phyloP scores from a whole-genome alignment of 1,140 invertebrate genomes.

The Galendromus occidentalis region DNA sequence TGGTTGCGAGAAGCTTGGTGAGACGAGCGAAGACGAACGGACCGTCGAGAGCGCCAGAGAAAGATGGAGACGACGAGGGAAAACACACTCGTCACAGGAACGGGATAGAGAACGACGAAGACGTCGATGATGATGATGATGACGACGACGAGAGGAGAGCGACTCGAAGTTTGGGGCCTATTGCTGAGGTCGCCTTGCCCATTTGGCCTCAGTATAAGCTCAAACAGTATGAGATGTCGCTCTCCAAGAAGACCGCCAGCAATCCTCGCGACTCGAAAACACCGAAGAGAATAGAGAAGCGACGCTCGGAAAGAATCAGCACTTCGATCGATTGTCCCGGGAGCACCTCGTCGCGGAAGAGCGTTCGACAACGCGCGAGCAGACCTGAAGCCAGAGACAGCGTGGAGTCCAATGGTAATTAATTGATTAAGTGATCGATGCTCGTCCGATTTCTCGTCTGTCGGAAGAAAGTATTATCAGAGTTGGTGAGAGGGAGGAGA shows the following conservation, averaged over 20 bases:
- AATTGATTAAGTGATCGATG: not conserved
- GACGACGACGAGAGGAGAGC: not conserved
- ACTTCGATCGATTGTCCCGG: not conserved
- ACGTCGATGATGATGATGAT: not conserved
- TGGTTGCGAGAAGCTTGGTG: not conserved
- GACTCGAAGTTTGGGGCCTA: slow-evolving; percentile 9
- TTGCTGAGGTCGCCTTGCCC: slow-evolving; percentile 10
- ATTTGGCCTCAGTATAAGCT: slow-evolving; percentile 12
- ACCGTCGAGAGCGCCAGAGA: no score
- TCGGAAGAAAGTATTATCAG: no score
- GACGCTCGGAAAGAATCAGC: not conserved
- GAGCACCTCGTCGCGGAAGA: not conserved
- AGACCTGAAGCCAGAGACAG: not conserved
- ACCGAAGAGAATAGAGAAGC: not conserved
- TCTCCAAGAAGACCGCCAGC: not conserved
- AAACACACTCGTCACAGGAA: no score
- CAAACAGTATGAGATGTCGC: slow-evolving; percentile 9
- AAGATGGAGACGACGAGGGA: no score
- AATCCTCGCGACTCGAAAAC: not conserved
- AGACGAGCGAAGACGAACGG: not conserved
- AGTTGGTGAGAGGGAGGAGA: no score
- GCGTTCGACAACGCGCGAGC: not conserved
- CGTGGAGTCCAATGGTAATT: not conserved
- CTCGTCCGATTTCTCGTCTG: no score
- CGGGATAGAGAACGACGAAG: not conserved